Evolutionary conservation across 2,888 invertebrate genomes (phyloP).

Genomic region (Spilosoma lubricipeda): DNA sequence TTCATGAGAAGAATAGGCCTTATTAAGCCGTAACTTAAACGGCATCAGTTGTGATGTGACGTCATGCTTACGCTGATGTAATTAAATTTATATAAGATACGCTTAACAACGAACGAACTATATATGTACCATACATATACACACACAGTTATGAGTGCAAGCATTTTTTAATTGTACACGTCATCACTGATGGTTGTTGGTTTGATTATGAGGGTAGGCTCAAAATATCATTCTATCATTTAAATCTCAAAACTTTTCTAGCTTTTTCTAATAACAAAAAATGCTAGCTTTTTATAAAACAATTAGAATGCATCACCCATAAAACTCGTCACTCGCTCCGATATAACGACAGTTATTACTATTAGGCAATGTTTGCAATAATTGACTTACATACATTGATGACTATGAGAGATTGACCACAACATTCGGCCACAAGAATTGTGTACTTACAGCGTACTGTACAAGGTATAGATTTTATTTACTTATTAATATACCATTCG

Average conservation of each 20-base stretch:
- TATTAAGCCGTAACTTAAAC: not conserved
- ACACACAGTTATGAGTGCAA: not conserved
- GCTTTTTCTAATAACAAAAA: conserved; percentile 23
- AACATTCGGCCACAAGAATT: conserved; percentile 10
- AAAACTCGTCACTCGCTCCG: conserved; percentile 24
- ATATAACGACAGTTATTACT: conserved; percentile 5
- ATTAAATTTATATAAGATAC: not conserved
- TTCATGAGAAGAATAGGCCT: not conserved
- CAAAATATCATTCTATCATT: conserved; percentile 9
- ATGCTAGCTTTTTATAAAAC: conserved; percentile 20
- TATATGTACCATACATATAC: not conserved
- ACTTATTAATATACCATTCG: not conserved
- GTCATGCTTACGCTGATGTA: not conserved
- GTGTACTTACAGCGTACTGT: not conserved
- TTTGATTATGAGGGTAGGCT: conserved; percentile 6
- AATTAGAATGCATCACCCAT: conserved; percentile 14
- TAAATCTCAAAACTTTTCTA: conserved; percentile 14
- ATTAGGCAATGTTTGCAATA: conserved; percentile 31
- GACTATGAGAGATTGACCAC: not conserved
- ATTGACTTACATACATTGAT: conserved; percentile 32
- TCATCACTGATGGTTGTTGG: not conserved
- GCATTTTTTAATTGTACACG: not conserved
- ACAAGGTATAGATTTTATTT: not conserved
- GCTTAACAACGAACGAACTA: not conserved
- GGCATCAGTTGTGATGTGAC: not conserved